Evolutionary conservation across 1,140 invertebrate species (phyloP).

Genomic region (Lordiphosa clarofinis): DNA sequence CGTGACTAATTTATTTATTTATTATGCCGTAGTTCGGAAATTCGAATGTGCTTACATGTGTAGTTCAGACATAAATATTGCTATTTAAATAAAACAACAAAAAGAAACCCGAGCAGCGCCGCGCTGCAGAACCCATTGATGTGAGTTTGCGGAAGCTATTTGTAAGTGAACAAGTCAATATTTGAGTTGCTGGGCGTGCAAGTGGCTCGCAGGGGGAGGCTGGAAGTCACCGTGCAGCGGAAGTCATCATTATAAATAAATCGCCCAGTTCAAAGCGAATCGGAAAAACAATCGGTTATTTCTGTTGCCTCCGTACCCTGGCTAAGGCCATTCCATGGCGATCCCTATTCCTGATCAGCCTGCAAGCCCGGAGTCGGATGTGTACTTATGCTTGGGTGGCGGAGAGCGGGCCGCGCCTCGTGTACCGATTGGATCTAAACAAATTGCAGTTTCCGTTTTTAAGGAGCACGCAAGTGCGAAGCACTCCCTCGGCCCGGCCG

Average conservation of each 20-base stretch:
- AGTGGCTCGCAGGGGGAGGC: constrained; percentile 15
- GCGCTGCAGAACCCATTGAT: constrained; percentile 31
- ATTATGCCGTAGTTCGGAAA: constrained; percentile 21
- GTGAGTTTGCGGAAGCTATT: constrained; percentile 62
- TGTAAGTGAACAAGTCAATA: constrained; percentile 55
- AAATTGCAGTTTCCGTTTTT: constrained; percentile 13
- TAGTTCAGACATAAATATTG: constrained; percentile 30
- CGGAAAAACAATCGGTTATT: constrained; percentile 56
- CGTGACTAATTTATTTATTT: constrained; percentile 32
- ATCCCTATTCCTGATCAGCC: too few species aligned
- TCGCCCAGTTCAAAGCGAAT: constrained; percentile 58
- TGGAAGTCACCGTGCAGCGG: constrained; percentile 29
- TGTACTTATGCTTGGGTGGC: too few species aligned
- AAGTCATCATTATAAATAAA: constrained; percentile 76
- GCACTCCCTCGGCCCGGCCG: too few species aligned
- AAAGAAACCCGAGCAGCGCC: constrained; percentile 9
- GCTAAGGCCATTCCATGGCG: neutral
- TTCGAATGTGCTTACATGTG: constrained; percentile 14
- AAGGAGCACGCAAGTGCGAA: constrained; percentile 8
- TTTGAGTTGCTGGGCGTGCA: constrained; percentile 32
- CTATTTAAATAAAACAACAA: constrained; percentile 20
- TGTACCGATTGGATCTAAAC: constrained; percentile 10
- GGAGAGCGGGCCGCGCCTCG: too few species aligned
- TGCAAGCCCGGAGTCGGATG: too few species aligned
- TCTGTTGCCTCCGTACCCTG: constrained; percentile 16